These are phyloP conservation scores for Cynodonichthys magdalenae DNA, from an alignment of 2,797 vertebrate genomes.

Conservation along the genomic window DNA sequence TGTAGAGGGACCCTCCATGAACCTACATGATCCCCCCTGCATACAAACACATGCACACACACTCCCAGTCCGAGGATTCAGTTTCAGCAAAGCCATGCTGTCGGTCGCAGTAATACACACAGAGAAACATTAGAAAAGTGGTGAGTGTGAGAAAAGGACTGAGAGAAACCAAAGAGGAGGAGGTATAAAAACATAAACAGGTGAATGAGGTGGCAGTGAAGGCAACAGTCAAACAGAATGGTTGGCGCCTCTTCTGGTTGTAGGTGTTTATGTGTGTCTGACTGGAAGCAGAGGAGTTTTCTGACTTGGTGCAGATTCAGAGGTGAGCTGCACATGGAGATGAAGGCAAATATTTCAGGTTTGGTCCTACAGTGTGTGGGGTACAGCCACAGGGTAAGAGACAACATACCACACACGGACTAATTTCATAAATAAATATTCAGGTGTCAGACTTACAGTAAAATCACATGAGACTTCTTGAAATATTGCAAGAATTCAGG, in stretches of 20 bases:
- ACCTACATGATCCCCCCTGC: conserved; percentile 56
- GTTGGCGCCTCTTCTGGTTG: conserved; percentile 21
- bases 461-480: too few relatives aligned
- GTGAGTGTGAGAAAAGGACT: conserved; percentile 40
- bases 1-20: conserved; percentile 46
- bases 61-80: conserved; percentile 59
- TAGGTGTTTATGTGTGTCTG: conserved; percentile 2
- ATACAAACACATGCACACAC: too few relatives aligned
- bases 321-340: too few relatives aligned
- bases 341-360: too few relatives aligned
- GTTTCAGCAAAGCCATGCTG: conserved; percentile 66
- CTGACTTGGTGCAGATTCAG: too few relatives aligned
- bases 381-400: too few relatives aligned
- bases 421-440: too few relatives aligned
- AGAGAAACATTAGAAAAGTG: conserved; percentile 47
- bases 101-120: conserved; percentile 57
- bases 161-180: conserved; percentile 25
- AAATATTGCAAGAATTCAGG: too few relatives aligned
- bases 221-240: conserved; percentile 1
- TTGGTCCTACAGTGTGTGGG: too few relatives aligned
- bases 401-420: too few relatives aligned
- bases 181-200: conserved; percentile 35
- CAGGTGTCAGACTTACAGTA: too few relatives aligned
- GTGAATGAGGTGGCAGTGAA: conserved; percentile 42
- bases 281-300: too few relatives aligned